Percentiles rank a stretch among this genome's conserved stretches.
Evolutionary conservation across 2,888 invertebrate genomes (phyloP).

Genomic region (Punctoribates punctum): DNA sequence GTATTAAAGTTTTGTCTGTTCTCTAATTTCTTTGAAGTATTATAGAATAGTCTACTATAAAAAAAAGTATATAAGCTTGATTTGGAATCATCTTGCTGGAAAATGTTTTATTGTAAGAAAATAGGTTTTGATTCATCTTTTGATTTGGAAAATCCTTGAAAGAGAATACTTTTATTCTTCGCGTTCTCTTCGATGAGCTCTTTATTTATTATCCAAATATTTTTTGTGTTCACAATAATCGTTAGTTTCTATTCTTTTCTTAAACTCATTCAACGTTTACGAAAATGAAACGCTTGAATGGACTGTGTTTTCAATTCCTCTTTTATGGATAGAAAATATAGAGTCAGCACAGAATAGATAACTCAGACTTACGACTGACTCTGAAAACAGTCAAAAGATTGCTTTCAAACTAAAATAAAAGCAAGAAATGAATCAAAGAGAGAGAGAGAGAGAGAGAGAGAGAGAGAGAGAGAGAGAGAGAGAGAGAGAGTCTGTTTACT

Average conservation of each 20-base stretch:
- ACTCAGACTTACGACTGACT: neutral
- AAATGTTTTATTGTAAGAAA: too few species aligned
- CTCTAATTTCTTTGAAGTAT: too few species aligned
- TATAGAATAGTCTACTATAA: too few species aligned
- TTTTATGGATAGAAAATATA: neutral
- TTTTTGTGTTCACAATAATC: conserved; percentile 16
- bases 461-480: conserved; percentile 27
- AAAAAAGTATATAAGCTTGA: too few species aligned
- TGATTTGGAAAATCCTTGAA: too few species aligned
- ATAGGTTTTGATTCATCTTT: too few species aligned
- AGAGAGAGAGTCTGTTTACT: neutral
- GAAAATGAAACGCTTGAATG: conserved; percentile 27
- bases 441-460: neutral
- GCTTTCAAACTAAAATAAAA: neutral
- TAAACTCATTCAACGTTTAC: conserved; percentile 18
- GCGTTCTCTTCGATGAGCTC: too few species aligned
- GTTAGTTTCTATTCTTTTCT: conserved; percentile 20
- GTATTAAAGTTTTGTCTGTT: too few species aligned
- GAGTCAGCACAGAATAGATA: neutral
- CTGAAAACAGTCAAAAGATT: neutral
- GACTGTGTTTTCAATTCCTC: conserved; percentile 2
- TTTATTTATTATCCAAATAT: conserved; percentile 28
- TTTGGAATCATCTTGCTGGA: too few species aligned
- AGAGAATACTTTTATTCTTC: too few species aligned
- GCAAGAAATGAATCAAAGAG: neutral